Evolutionary conservation across 1,140 invertebrate species (phyloP), one percentile per base, ranked within the genome.

Genomic region (Orussus abietinus): DNA sequence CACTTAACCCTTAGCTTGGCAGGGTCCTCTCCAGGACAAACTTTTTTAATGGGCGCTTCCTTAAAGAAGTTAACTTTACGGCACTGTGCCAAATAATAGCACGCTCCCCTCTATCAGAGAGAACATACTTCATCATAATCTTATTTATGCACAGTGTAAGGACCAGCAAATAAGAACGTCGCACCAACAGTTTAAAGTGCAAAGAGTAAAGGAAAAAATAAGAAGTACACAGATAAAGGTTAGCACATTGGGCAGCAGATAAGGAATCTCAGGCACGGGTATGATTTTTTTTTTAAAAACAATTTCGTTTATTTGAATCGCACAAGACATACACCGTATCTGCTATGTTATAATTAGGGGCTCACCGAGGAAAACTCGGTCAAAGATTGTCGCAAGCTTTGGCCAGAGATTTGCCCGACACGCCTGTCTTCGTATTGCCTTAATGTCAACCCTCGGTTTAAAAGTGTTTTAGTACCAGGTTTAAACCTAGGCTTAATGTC

Each of bases 311-410:
- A 72, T 72, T 74, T 69, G 59, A 72, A 66, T 72, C 71, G 71
- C 71, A 74, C 69, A 74, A 72, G 69, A 72, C 68, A 72, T 74
- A 74, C 69, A 74, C 66, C 64, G 62, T 72, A 72, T 65, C 64
- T 64, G 52, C 65, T 71, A 70, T 57, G 60, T 67, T 69, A 71
- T 67, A 68, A 70, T 68, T 69, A 71, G 58, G 57, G 62, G 49
- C 51, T 49, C 47, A 45, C 58, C 57, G 52, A 57, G 53, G 47
- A 63, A 61, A 55, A 45, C 43, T 47, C 46, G 59, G 52, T 50
- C 58, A 62, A 63, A 57, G 51, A 21, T 53, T 20, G 51, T 51
- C 58, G 53, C 48, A 46, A 31, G 15, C 49, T 56, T 56, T 57
- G 59, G 55, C 55, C 64, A 45, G 48, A 55, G 48, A 7, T 56